Percentiles rank a stretch among this genome's conserved stretches.
These are phyloP conservation scores for Acleris laterana DNA, from an alignment of 2,888 invertebrate species.

Conservation along the genomic window DNA sequence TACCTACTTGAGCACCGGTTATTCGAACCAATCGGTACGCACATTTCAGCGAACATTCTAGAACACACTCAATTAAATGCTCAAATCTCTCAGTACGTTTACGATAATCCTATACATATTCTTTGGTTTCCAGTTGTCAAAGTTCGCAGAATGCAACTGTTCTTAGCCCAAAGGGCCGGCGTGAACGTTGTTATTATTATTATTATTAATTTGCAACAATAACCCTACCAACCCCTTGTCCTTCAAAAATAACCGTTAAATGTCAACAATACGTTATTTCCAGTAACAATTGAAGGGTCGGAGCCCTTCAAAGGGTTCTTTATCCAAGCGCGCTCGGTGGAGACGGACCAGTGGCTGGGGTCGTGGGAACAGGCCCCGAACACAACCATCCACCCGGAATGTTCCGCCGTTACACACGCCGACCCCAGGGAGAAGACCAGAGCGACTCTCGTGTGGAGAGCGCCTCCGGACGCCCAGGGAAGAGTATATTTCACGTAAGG, in stretches of 20 bases:
- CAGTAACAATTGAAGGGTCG: constrained; percentile 84
- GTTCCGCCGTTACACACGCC: constrained; percentile 91
- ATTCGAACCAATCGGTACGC: too few species aligned
- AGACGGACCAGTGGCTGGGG: constrained; percentile 90
- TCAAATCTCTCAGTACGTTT: too few species aligned
- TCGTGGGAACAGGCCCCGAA: constrained; percentile 89
- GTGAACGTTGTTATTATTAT: too few species aligned
- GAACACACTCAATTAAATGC: too few species aligned
- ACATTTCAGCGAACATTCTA: too few species aligned
- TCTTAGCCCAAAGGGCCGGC: too few species aligned
- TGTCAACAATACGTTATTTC: constrained; percentile 35
- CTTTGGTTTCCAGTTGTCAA: too few species aligned
- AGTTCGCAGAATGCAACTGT: too few species aligned
- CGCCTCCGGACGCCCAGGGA: constrained; percentile 87
- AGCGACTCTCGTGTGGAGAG: constrained; percentile 90
- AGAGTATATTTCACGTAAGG: constrained; percentile 93
- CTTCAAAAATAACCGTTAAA: constrained; percentile 23
- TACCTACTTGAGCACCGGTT: too few species aligned
- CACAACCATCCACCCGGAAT: constrained; percentile 90
- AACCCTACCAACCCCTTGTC: neutral
- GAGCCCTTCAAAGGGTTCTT: constrained; percentile 92
- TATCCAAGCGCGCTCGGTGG: constrained; percentile 90
- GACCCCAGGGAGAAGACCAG: constrained; percentile 90
- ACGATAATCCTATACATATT: too few species aligned
- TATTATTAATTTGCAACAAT: too few species aligned